Percentiles rank a stretch among this genome's conserved stretches.
Evolutionary conservation across 1,140 invertebrate genomes (phyloP).

Genomic region (Drosophila ogumai): DNA sequence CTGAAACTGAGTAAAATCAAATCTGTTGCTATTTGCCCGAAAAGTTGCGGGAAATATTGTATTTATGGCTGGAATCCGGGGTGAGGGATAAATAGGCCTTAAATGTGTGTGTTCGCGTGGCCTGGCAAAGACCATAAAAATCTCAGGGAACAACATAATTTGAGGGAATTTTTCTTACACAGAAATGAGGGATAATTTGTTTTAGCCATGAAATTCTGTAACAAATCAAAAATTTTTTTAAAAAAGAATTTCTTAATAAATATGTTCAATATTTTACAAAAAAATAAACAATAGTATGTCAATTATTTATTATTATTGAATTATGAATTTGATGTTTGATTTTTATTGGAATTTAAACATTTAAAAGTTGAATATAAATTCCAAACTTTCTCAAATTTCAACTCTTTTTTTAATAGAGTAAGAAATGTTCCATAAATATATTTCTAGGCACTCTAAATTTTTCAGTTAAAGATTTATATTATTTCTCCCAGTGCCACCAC

Average conservation of each 20-base stretch:
- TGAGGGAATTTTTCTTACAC: background rate
- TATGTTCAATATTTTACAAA: too few relatives aligned
- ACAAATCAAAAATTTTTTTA: too few relatives aligned
- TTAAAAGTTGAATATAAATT: too few relatives aligned
- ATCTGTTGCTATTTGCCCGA: constrained; percentile 57
- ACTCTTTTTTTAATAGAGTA: too few relatives aligned
- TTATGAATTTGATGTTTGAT: too few relatives aligned
- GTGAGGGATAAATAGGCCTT: constrained; percentile 60
- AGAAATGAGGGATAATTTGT: background rate
- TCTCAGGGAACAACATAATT: constrained; percentile 52
- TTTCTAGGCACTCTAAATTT: background rate
- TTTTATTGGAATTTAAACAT: too few relatives aligned
- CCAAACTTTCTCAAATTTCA: too few relatives aligned
- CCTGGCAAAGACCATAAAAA: constrained; percentile 44
- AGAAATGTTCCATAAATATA: too few relatives aligned
- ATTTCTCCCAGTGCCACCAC: background rate
- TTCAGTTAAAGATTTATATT: too few relatives aligned
- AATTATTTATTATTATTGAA: too few relatives aligned
- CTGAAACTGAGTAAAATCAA: constrained; percentile 61
- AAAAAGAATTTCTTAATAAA: too few relatives aligned
- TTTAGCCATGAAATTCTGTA: background rate
- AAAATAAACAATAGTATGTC: too few relatives aligned
- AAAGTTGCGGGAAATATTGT: constrained; percentile 53
- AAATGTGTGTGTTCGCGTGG: constrained; percentile 58
- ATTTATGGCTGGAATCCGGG: constrained; percentile 30